Evolutionary conservation across 1,140 invertebrate genomes (phyloP), one percentile per base, ranked within the genome.

Genomic region (Ruditapes philippinarum): DNA sequence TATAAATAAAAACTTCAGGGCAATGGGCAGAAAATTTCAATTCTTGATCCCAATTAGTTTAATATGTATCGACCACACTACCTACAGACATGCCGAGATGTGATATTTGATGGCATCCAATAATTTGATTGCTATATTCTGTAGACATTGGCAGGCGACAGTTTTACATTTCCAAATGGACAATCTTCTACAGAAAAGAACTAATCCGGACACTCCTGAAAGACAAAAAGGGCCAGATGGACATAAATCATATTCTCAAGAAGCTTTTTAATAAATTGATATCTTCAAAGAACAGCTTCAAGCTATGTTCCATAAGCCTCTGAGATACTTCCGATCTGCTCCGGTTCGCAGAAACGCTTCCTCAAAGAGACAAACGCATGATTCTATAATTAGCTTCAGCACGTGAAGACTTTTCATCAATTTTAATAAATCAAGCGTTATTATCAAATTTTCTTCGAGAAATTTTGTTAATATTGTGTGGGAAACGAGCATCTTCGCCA

Each of bases 401-500:
- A 54, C 49, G 79, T 62, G 57, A 81, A 42, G 79, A 25, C 33
- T 33, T 81, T 81, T 81, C 79, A 81, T 81, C 57, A 81, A 62
- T 81, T 81, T 81, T 81, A 40, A 60, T 54, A 81, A 81, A 81
- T 62, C 79, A 81, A 81, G 51, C 79, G 57, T 81, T n/a, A 31
- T 81, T 33, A 60, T 81, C 57, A 42, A 62, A 81, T 81, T 65
- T 81, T 57, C 25, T 36, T 17, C 65, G 65, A 14, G 51, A 81
- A 33, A 81, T 81, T 40, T 62, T 54, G 51, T 62, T 42, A 62
- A 42, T 60, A 42, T 42, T 60, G 57, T 60, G 38, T 54, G 51
- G 79, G 38, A 81, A 62, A 60, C 57, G 51, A 42, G 38, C 57
- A 62, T 62, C 57, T 57, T 33, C 22, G 40, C 31, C 38, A 62